These are phyloP conservation scores for Thryonomys swinderianus DNA, from an alignment of 2,113 vertebrate species.

Conservation along the genomic window DNA sequence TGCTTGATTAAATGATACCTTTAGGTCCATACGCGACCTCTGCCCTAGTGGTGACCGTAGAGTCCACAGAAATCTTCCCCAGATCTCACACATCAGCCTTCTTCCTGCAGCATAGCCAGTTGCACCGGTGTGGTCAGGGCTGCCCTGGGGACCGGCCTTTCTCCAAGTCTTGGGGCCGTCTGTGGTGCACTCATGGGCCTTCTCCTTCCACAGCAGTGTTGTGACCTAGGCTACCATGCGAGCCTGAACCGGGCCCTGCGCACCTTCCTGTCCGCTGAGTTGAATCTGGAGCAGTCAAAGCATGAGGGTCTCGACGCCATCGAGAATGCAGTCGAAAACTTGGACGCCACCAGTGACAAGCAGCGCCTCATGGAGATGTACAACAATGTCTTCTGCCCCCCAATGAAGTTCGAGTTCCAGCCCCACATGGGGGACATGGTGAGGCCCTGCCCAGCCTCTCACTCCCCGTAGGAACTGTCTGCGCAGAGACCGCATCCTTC, in stretches of 20 bases:
- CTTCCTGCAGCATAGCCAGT: background rate
- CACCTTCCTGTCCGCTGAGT: conserved; percentile 97
- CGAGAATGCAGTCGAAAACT: conserved; percentile 95
- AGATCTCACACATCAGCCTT: background rate
- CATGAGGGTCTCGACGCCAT: conserved; percentile 95
- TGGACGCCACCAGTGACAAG: conserved; percentile 97
- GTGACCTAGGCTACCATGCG: conserved; percentile 98
- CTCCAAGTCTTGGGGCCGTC: background rate
- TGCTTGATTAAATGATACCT: background rate
- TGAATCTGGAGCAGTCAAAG: conserved; percentile 96
- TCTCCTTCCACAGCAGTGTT: conserved; percentile 91
- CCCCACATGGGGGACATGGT: conserved; percentile 99
- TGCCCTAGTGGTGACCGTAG: background rate
- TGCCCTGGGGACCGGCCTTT: background rate
- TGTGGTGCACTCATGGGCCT: conserved; percentile 53
- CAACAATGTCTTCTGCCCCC: conserved; percentile 98
- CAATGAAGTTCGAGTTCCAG: conserved; percentile 98
- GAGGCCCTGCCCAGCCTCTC: conserved; percentile 49
- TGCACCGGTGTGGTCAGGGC: background rate
- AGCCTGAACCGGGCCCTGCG: conserved; percentile 96
- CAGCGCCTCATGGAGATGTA: conserved; percentile 99
- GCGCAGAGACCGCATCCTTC: background rate
- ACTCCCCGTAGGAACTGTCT: background rate
- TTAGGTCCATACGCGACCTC: background rate
- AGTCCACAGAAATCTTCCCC: background rate